Evolutionary conservation across 2,113 vertebrate species (phyloP).

Genomic region (Apeltes quadracus): DNA sequence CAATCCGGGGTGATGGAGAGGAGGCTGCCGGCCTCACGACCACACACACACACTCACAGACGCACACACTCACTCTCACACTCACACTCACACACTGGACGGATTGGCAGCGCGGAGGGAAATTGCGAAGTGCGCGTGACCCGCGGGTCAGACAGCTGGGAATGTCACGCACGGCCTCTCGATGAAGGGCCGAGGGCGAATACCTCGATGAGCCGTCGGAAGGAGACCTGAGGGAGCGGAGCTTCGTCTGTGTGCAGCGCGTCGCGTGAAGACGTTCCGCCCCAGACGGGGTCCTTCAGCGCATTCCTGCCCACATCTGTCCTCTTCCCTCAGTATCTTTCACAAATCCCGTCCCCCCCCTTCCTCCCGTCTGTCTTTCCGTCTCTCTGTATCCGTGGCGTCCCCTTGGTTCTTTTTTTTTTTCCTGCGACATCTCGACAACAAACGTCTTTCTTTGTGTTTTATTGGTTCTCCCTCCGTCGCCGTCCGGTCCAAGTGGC

Average conservation of each 20-base stretch:
- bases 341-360: constrained; percentile 26
- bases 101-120: constrained; percentile 49
- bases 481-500: constrained; percentile 54
- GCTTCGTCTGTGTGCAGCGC: not conserved
- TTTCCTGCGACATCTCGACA: not conserved
- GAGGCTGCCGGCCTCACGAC: constrained; percentile 33
- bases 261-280: constrained; percentile 53
- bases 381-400: constrained; percentile 10
- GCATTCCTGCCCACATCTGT: constrained; percentile 65
- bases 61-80: constrained; percentile 11
- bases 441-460: constrained; percentile 36
- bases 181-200: constrained; percentile 43
- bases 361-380: constrained; percentile 11
- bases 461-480: constrained; percentile 31
- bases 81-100: constrained; percentile 4
- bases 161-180: constrained; percentile 61
- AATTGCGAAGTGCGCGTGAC: constrained; percentile 9
- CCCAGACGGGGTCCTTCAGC: constrained; percentile 39
- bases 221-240: too few species aligned
- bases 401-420: constrained; percentile 10
- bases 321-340: constrained; percentile 41
- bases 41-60: constrained; percentile 9
- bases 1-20: constrained; percentile 71
- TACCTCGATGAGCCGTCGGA: constrained; percentile 44
- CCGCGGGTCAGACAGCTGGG: constrained; percentile 52